Evolutionary conservation across 2,888 invertebrate genomes (phyloP).

Genomic region (Teleiodes luculella): DNA sequence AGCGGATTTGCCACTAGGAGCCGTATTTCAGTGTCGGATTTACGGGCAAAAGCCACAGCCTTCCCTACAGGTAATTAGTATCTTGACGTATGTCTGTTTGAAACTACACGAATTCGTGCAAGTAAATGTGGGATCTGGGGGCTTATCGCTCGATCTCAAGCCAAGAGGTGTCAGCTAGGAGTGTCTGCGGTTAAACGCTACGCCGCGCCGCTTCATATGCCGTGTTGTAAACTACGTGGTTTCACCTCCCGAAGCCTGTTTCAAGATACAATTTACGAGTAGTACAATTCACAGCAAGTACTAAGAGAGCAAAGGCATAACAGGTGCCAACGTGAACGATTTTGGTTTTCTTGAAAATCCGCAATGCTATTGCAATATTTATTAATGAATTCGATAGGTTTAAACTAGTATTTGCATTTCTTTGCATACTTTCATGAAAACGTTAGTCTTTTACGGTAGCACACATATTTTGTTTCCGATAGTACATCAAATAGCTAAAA

Average conservation of each 20-base stretch:
- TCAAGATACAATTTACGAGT: no score
- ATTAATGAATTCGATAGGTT: no score
- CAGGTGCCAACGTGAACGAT: no score
- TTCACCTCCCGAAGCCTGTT: background rate
- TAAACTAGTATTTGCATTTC: no score
- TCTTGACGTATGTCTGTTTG: constrained; percentile 12
- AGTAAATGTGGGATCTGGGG: background rate
- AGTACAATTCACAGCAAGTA: no score
- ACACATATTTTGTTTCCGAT: no score
- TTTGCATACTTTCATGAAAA: no score
- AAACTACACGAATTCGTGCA: background rate
- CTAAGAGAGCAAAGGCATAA: no score
- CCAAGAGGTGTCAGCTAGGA: background rate
- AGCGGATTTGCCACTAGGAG: constrained; percentile 27
- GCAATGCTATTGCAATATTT: no score
- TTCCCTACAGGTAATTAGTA: constrained; percentile 14
- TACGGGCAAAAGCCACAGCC: constrained; percentile 16
- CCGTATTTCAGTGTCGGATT: constrained; percentile 38
- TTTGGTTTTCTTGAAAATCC: no score
- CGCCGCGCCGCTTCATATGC: background rate
- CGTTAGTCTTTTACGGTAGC: no score
- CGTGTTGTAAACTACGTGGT: background rate
- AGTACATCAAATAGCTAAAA: no score
- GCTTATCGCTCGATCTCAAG: constrained; percentile 1
- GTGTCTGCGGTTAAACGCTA: background rate